A percentile compares a stretch with the other conserved stretches of the same genome.
These are phyloP conservation scores for Leuciscus idus DNA, from an alignment of 2,113 vertebrate species.

Conservation along the genomic window DNA sequence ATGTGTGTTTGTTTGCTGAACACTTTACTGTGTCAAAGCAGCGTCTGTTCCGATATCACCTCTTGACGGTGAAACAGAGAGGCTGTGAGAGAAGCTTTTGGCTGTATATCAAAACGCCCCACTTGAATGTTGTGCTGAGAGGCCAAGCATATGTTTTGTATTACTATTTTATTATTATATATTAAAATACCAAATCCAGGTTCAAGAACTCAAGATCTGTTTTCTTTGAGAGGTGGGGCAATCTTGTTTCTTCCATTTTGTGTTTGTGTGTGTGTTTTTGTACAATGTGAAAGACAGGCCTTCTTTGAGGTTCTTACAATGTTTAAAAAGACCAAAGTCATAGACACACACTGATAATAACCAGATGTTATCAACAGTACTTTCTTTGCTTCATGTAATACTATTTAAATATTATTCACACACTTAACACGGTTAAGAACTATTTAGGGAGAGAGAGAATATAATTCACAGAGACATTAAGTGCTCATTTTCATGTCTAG, in stretches of 20 bases:
- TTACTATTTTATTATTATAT: constrained; percentile 55
- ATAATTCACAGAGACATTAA: constrained; percentile 54
- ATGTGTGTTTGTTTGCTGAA: constrained; percentile 19
- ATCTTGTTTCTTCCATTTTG: background rate
- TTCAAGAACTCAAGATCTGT: constrained; percentile 27
- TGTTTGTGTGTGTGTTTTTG: background rate
- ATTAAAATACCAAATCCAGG: constrained; percentile 52
- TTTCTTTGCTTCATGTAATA: constrained; percentile 20
- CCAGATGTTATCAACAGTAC: constrained; percentile 48
- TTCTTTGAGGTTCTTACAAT: constrained; percentile 4
- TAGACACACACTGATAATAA: constrained; percentile 41
- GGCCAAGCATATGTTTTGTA: constrained; percentile 53
- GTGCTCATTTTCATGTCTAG: constrained; percentile 58
- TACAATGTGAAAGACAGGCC: background rate
- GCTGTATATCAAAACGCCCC: constrained; percentile 33
- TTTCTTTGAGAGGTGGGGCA: constrained; percentile 18
- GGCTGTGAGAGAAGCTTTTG: constrained; percentile 30
- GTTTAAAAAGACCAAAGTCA: constrained; percentile 28
- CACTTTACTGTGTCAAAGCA: constrained; percentile 20
- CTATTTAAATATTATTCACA: constrained; percentile 57
- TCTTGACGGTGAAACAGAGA: constrained; percentile 21
- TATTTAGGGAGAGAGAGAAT: constrained; percentile 54
- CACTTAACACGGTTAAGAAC: constrained; percentile 50
- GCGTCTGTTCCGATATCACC: constrained; percentile 22
- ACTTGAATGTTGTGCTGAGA: constrained; percentile 1